A percentile compares a stretch with the other conserved stretches of the same genome.
phyloP scores from a whole-genome alignment of 1,140 invertebrate genomes.

The Hyles euphorbiae region DNA sequence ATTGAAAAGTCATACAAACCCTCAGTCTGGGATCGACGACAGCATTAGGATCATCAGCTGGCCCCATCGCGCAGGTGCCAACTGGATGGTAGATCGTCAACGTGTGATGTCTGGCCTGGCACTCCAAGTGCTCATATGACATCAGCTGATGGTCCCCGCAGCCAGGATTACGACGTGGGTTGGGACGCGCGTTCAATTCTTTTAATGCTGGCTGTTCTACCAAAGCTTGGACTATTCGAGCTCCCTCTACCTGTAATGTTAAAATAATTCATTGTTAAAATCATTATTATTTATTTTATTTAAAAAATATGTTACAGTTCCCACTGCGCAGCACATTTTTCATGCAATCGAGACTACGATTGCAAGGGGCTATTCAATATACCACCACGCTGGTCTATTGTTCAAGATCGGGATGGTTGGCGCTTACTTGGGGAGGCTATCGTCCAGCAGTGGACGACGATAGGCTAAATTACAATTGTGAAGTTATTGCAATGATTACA shows the following conservation, averaged over 20 bases:
- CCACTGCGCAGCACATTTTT: too few species aligned
- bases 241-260: conserved; percentile 80
- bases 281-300: too few species aligned
- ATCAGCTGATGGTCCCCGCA: conserved; percentile 75
- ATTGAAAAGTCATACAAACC: conserved; percentile 21
- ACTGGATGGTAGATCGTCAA: conserved; percentile 73
- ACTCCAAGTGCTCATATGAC: conserved; percentile 78
- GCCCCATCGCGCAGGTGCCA: conserved; percentile 80
- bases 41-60: conserved; percentile 61
- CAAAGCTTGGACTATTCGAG: conserved; percentile 80
- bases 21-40: conserved; percentile 73
- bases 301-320: too few species aligned
- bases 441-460: too few species aligned
- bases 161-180: conserved; percentile 78
- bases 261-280: background rate
- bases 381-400: too few species aligned
- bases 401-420: too few species aligned
- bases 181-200: conserved; percentile 78
- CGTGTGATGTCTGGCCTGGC: conserved; percentile 66
- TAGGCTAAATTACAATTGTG: too few species aligned
- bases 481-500: too few species aligned
- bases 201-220: conserved; percentile 80
- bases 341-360: too few species aligned
- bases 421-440: too few species aligned
- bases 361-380: too few species aligned